phyloP scores from a whole-genome alignment of 2,113 vertebrate species.

The Chamaetylas fuelleborni region DNA sequence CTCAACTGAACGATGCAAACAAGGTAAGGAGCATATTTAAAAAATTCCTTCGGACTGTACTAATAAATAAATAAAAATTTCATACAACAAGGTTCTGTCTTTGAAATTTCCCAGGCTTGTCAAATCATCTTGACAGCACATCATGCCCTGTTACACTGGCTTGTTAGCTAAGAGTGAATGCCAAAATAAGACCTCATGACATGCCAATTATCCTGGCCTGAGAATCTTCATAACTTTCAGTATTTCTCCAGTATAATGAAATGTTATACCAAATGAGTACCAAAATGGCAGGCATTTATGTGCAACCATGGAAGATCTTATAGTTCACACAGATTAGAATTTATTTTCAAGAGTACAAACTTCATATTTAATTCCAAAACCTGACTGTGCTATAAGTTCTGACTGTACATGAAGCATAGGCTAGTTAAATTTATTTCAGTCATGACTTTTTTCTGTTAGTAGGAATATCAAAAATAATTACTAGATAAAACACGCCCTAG shows the following conservation, averaged over 20 bases:
- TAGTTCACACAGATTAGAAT: not conserved
- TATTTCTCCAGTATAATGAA: not conserved
- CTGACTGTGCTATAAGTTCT: not conserved
- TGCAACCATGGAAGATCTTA: not conserved
- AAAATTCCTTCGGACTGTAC: not conserved
- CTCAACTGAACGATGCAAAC: not conserved
- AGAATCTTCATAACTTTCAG: not conserved
- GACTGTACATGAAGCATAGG: not conserved
- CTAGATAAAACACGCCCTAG: not conserved
- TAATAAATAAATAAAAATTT: not conserved
- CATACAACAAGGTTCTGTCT: not conserved
- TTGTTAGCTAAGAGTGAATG: not conserved
- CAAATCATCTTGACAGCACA: not conserved
- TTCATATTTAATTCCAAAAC: not conserved
- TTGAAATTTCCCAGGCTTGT: not conserved
- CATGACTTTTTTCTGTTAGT: not conserved
- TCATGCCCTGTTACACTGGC: not conserved
- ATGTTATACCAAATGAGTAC: not conserved
- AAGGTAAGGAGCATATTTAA: not conserved
- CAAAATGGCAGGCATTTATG: not conserved
- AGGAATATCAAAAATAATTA: not conserved
- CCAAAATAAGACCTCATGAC: not conserved
- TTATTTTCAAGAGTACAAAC: not conserved
- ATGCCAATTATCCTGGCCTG: not conserved
- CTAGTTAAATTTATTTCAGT: not conserved